Evolutionary conservation across 2,888 invertebrate genomes (phyloP).

Genomic region (Drosophila flavopinicola): DNA sequence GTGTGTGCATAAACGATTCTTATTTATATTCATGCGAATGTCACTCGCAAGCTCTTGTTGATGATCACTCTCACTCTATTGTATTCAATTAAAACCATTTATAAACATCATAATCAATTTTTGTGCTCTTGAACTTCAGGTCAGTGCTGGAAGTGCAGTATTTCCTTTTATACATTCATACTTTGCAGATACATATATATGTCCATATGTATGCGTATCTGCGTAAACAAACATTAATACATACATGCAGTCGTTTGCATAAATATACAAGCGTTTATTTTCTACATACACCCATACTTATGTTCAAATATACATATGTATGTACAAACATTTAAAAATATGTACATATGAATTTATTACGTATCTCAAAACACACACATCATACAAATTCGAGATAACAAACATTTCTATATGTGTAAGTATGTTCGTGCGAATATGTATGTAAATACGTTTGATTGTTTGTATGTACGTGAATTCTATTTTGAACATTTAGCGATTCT

Average conservation of each 20-base stretch:
- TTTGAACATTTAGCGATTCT: slow-evolving; percentile 24
- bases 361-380: slow-evolving; percentile 14
- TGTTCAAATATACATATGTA: slow-evolving; percentile 1
- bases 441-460: neutral
- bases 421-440: neutral
- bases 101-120: slow-evolving; percentile 71
- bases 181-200: neutral
- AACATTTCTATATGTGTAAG: slow-evolving; percentile 8
- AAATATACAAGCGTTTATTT: neutral
- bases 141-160: slow-evolving; percentile 59
- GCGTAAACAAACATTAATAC: no score
- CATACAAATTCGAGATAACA: slow-evolving; percentile 19
- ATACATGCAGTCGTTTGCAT: slow-evolving; percentile 1
- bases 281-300: neutral
- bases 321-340: slow-evolving; percentile 8
- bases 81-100: slow-evolving; percentile 77
- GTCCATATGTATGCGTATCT: neutral
- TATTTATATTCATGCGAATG: slow-evolving; percentile 41
- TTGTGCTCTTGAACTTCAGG: slow-evolving; percentile 77
- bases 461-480: slow-evolving; percentile 31
- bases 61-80: slow-evolving; percentile 65
- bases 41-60: slow-evolving; percentile 45
- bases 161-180: slow-evolving; percentile 30
- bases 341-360: slow-evolving; percentile 9
- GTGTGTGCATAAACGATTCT: slow-evolving; percentile 40